Percentiles rank a stretch among this genome's conserved stretches.
Evolutionary conservation across 2,113 vertebrate species (phyloP).

Genomic region (Uria lomvia): DNA sequence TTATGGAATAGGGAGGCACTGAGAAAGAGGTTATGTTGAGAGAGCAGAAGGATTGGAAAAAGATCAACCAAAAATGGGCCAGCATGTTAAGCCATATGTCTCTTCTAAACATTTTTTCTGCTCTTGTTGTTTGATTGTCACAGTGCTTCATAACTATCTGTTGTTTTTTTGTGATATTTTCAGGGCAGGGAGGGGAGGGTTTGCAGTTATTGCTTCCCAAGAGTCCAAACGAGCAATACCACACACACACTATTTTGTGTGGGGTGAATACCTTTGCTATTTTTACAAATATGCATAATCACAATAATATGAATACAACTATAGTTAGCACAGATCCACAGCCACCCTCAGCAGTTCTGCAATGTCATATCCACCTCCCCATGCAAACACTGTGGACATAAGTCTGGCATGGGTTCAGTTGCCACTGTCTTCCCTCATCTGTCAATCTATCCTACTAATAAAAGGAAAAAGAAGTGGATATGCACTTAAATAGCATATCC

Average conservation of each 20-base stretch:
- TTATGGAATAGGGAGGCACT: conserved; percentile 26
- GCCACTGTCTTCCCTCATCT: conserved; percentile 19
- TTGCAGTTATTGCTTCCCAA: background rate
- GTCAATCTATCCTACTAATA: background rate
- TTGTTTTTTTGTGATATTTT: background rate
- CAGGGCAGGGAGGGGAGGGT: no score
- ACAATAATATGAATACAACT: background rate
- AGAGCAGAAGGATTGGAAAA: conserved; percentile 63
- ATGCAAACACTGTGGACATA: background rate
- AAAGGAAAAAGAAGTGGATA: background rate
- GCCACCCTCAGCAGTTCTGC: background rate
- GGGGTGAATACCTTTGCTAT: background rate
- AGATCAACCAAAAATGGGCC: conserved; percentile 62
- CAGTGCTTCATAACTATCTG: background rate
- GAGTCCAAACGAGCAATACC: background rate
- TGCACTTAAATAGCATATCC: background rate
- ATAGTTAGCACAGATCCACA: background rate
- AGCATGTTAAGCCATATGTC: conserved; percentile 61
- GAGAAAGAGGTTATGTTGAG: conserved; percentile 37
- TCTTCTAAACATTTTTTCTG: conserved; percentile 54
- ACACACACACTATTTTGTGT: background rate
- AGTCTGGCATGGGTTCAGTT: background rate
- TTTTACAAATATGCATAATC: background rate
- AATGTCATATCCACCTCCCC: background rate
- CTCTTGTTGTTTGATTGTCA: conserved; percentile 40